These are phyloP conservation scores for Drosophila meridiana DNA, from an alignment of 2,888 invertebrate species.

Conservation along the genomic window DNA sequence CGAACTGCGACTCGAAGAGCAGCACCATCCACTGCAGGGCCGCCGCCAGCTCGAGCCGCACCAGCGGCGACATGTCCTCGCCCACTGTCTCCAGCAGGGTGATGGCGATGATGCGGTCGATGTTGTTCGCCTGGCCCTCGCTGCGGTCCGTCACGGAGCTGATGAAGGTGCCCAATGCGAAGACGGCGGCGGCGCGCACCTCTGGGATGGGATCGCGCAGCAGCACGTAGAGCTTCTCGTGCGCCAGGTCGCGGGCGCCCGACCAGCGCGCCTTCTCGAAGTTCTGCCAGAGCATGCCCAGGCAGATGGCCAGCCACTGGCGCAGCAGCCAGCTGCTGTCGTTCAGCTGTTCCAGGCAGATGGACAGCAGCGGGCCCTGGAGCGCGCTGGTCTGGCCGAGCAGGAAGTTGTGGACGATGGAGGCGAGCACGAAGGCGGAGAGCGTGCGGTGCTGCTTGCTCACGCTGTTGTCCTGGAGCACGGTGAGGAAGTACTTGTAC, in stretches of 20 bases:
- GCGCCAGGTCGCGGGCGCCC: conserved; percentile 97
- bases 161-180: conserved; percentile 97
- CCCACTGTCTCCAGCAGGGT: conserved; percentile 91
- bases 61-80: conserved; percentile 94
- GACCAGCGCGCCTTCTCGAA: conserved; percentile 96
- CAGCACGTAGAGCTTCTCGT: conserved; percentile 95
- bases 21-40: conserved; percentile 94
- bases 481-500: conserved; percentile 96
- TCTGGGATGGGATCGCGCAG: conserved; percentile 94
- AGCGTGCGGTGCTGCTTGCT: conserved; percentile 95
- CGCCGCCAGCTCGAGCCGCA: conserved; percentile 94
- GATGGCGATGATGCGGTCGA: conserved; percentile 96
- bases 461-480: conserved; percentile 94
- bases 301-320: conserved; percentile 96
- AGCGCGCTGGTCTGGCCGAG: conserved; percentile 96
- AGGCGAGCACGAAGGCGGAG: conserved; percentile 97
- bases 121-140: conserved; percentile 97
- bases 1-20: conserved; percentile 94
- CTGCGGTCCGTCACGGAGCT: conserved; percentile 93
- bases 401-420: conserved; percentile 95
- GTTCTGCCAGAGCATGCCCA: conserved; percentile 95
- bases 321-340: conserved; percentile 89
- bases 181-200: conserved; percentile 96
- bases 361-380: conserved; percentile 95
- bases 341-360: conserved; percentile 95